Evolutionary conservation across 2,888 invertebrate species (phyloP), one percentile per base, ranked within the genome.

Genomic region (Drosophila lutescens): DNA sequence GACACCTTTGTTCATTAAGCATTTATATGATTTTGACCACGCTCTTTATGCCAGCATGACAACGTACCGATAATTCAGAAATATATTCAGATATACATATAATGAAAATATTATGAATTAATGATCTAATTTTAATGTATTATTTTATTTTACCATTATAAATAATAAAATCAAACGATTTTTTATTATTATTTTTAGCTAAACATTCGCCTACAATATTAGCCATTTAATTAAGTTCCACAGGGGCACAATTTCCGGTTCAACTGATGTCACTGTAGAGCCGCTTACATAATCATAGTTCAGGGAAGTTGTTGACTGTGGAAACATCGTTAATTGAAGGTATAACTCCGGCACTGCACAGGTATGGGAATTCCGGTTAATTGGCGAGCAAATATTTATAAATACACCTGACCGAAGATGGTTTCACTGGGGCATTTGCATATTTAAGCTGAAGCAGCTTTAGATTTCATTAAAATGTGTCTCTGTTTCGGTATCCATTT

Each of bases 311-410:
- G 53, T 66, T 63, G 65, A 40, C 54, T 63, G 36, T 56, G 41
- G 41, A 41, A 65, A 38, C 53, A 34, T 30, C 26, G 63, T 61
- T 63, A 63, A 61, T 63, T 63, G 62, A 61, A 60, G 61, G 62
- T 34, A 62, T 41, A 26, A 34, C 62, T 30, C 15, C 30, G 8
- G 26, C 17, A 15, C 2, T 20, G 12, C 15, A 32, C 36, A 17
- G 26, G n/a, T 10, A 23, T 13, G 26, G 26, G 38, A 23, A 26
- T 50, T 17, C 38, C 36, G 32, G 46, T 34, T 49, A 20, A 60
- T 60, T 60, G 62, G 10, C 15, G n/a, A 17, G 49, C 49, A 61
- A 63, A 63, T 63, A 63, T 63, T 63, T 61, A 49, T 63, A 61
- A 61, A 60, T 53, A 44, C 49, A 20, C 15, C 54, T 49, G 53